Percentiles rank a stretch among this genome's conserved stretches.
Conservation (phyloP, 2,113 vertebrate genomes). For the Cyprinodon brontotheroides region DNA sequence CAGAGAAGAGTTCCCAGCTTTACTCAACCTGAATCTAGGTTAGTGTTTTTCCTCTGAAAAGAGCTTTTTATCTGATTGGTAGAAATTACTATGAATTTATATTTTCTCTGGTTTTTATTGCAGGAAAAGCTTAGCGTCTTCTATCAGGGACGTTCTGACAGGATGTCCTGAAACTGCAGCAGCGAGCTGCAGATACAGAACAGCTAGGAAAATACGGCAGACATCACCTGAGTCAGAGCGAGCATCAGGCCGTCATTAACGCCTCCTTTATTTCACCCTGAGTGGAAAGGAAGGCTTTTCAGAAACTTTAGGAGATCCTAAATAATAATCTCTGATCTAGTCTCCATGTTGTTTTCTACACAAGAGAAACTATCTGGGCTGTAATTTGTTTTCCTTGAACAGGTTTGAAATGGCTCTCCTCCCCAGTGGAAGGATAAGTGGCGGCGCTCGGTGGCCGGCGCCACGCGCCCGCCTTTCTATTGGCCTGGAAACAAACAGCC, state of each 20-base stretch:
- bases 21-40: background rate
- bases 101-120: slow-evolving; percentile 32
- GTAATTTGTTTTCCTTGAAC: background rate
- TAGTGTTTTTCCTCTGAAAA: too few species aligned
- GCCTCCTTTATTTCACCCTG: background rate
- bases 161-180: slow-evolving; percentile 10
- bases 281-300: slow-evolving; percentile 2
- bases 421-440: slow-evolving; percentile 46
- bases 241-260: background rate
- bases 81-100: too few species aligned
- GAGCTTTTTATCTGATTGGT: too few species aligned
- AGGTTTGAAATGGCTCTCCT: slow-evolving; percentile 40
- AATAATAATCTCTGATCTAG: background rate
- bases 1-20: too few species aligned
- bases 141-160: slow-evolving; percentile 30
- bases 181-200: background rate
- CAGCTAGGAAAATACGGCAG: background rate
- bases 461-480: slow-evolving; percentile 27
- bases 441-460: slow-evolving; percentile 18
- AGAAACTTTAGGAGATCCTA: slow-evolving; percentile 13
- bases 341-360: too few species aligned
- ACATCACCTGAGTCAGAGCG: background rate
- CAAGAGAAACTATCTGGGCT: too few species aligned
- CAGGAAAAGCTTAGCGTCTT: slow-evolving; percentile 21
- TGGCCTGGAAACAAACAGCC: slow-evolving; percentile 51